phyloP scores from a whole-genome alignment of 2,888 invertebrate genomes.

The Notodonta dromedarius region DNA sequence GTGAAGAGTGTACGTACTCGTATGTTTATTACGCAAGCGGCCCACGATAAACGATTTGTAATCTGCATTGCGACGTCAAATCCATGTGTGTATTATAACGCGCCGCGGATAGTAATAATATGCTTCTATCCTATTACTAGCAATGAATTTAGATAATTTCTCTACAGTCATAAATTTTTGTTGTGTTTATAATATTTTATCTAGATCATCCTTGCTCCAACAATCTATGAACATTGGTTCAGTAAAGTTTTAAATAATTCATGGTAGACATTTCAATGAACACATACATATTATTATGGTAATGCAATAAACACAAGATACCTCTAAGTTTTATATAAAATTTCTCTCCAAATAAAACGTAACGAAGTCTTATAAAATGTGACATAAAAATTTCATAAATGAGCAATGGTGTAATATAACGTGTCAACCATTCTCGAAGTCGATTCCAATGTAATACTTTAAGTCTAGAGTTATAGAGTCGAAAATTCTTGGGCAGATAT shows the following conservation, averaged over 20 bases:
- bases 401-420: background rate
- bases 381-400: background rate
- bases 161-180: too few relatives aligned
- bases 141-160: too few relatives aligned
- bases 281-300: background rate
- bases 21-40: too few relatives aligned
- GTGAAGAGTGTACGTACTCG: too few relatives aligned
- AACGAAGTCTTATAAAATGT: slow-evolving; percentile 1
- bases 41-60: too few relatives aligned
- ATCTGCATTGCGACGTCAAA: too few relatives aligned
- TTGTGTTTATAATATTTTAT: too few relatives aligned
- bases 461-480: background rate
- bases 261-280: background rate
- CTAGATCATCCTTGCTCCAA: too few relatives aligned
- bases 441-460: background rate
- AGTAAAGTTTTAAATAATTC: background rate
- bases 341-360: background rate
- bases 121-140: too few relatives aligned
- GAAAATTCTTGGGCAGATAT: background rate
- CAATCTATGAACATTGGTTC: too few relatives aligned
- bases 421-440: background rate
- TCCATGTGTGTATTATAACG: too few relatives aligned
- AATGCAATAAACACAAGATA: background rate
- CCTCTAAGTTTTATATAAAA: background rate
- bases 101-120: too few relatives aligned